Evolutionary conservation across 2,113 vertebrate species (phyloP).

Genomic region (Dicentrarchus labrax): DNA sequence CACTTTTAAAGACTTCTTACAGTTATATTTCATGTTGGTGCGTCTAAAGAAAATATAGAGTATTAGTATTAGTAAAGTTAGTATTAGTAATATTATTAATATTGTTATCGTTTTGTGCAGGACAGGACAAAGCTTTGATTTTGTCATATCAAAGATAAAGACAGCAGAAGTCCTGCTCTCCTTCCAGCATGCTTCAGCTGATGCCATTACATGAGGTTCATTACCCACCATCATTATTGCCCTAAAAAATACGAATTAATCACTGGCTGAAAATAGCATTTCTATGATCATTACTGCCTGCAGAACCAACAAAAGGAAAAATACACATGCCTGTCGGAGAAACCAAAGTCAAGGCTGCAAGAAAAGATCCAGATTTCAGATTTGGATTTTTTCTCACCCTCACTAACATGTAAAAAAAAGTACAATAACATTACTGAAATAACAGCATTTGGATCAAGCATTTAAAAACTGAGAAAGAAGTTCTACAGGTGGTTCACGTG

Average conservation of each 20-base stretch:
- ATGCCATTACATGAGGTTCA: constrained; percentile 33
- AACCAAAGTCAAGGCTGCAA: background rate
- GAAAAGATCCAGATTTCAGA: background rate
- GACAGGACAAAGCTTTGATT: background rate
- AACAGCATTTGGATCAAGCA: background rate
- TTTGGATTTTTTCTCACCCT: background rate
- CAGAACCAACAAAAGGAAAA: constrained; percentile 8
- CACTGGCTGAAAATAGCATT: constrained; percentile 49
- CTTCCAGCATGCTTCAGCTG: constrained; percentile 3
- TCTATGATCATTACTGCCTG: constrained; percentile 12
- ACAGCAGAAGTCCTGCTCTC: constrained; percentile 2
- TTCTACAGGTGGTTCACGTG: background rate
- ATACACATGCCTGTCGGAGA: background rate
- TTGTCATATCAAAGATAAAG: constrained; percentile 19
- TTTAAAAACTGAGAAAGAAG: background rate
- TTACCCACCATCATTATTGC: constrained; percentile 50
- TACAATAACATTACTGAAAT: background rate
- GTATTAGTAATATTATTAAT: no score
- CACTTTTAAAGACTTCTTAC: background rate
- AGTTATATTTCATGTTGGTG: background rate
- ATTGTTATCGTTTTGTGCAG: background rate
- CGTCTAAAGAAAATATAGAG: no score
- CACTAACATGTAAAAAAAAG: background rate
- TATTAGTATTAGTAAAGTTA: background rate
- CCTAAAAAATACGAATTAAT: constrained; percentile 28